Percentiles rank a stretch among this genome's conserved stretches.
phyloP scores from a whole-genome alignment of 2,888 invertebrate species.

The Plusia festucae region DNA sequence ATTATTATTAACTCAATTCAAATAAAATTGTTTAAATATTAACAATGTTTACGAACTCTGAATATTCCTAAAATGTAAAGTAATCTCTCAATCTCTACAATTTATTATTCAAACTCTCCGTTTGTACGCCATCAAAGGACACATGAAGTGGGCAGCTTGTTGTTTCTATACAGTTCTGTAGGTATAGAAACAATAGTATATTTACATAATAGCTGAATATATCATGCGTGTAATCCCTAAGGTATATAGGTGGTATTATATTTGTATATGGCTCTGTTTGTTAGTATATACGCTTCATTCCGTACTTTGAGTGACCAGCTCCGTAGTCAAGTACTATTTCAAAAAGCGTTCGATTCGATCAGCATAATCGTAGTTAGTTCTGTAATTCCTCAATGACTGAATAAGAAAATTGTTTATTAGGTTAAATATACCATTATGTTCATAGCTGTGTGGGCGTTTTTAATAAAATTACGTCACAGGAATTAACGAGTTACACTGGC shows the following conservation, averaged over 20 bases:
- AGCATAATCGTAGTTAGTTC: too few species aligned
- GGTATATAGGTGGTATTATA: neutral
- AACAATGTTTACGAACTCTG: neutral
- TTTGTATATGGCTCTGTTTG: neutral
- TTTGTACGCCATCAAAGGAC: slow-evolving; percentile 16
- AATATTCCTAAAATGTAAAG: slow-evolving; percentile 5
- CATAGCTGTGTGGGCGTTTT: too few species aligned
- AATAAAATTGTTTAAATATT: neutral
- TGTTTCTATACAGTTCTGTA: neutral
- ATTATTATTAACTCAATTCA: neutral
- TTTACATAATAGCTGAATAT: neutral
- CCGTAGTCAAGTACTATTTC: too few species aligned
- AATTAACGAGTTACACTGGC: too few species aligned
- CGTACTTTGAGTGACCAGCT: neutral
- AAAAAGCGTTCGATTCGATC: too few species aligned
- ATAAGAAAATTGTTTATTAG: too few species aligned
- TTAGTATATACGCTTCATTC: neutral
- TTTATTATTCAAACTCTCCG: slow-evolving; percentile 27
- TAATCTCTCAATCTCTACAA: slow-evolving; percentile 13
- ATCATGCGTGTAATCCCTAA: neutral
- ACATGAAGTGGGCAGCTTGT: neutral
- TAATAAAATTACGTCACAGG: too few species aligned
- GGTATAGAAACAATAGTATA: neutral
- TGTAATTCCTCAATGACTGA: too few species aligned
- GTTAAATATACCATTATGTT: too few species aligned